Percentiles rank a stretch among this genome's conserved stretches.
phyloP scores from a whole-genome alignment of 2,113 vertebrate genomes.

The Corythornis cristatus region DNA sequence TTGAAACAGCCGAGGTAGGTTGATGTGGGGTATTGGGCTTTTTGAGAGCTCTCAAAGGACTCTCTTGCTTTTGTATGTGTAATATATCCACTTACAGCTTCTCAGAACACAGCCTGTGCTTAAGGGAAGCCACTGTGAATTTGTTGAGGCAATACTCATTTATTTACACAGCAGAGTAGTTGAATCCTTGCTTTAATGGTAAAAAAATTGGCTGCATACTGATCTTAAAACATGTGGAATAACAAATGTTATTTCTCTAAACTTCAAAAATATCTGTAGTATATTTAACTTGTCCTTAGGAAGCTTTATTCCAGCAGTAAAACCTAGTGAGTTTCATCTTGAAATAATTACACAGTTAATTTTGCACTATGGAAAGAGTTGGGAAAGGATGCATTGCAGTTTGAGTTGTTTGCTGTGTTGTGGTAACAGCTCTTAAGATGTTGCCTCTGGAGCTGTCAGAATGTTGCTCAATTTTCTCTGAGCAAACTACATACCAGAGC shows the following conservation, averaged over 20 bases:
- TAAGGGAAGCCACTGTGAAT: neutral
- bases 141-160: neutral
- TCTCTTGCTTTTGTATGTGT: neutral
- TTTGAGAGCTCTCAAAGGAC: neutral
- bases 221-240: neutral
- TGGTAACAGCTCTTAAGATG: neutral
- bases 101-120: neutral
- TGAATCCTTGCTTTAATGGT: neutral
- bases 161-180: neutral
- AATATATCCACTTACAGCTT: neutral
- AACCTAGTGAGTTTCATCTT: neutral
- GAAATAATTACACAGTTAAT: neutral
- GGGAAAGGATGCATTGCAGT: neutral
- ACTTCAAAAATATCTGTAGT: neutral
- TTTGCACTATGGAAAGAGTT: neutral
- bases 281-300: constrained; percentile 1
- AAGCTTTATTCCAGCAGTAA: neutral
- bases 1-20: neutral
- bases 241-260: neutral
- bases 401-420: neutral
- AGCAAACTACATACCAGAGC: neutral
- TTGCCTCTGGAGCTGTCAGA: neutral
- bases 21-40: neutral
- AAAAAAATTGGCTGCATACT: neutral
- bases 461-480: neutral